phyloP scores from a whole-genome alignment of 2,113 vertebrate species.

The Pelusios castaneus region DNA sequence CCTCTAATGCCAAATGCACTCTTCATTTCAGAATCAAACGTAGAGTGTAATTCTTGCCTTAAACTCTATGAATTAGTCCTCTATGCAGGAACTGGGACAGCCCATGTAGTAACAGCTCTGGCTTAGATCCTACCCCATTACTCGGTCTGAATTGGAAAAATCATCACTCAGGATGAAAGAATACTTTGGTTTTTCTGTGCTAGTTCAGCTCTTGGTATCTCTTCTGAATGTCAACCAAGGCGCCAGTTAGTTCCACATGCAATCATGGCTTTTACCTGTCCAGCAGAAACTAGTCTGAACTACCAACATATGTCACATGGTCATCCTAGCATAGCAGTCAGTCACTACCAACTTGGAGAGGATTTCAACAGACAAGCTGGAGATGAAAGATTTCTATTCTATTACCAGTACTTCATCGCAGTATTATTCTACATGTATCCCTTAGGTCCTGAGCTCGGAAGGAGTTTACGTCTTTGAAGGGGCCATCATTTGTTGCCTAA shows the following conservation, averaged over 20 bases:
- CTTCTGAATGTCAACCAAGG: neutral
- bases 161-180: neutral
- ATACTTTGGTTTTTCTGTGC: neutral
- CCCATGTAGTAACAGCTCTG: neutral
- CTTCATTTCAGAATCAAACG: neutral
- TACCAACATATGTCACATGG: rapidly evolving
- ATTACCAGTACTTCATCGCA: neutral
- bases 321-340: neutral
- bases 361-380: neutral
- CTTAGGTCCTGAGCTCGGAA: neutral
- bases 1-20: neutral
- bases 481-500: neutral
- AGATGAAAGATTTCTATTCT: neutral
- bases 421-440: neutral
- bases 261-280: rapidly evolving
- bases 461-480: rapidly evolving
- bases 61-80: neutral
- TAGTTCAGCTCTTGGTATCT: neutral
- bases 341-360: rapidly evolving
- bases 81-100: neutral
- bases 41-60: neutral
- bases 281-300: neutral
- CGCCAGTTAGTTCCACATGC: neutral
- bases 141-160: neutral
- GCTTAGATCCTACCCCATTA: neutral